phyloP scores from a whole-genome alignment of 2,888 invertebrate species.

The Pheosia tremula region DNA sequence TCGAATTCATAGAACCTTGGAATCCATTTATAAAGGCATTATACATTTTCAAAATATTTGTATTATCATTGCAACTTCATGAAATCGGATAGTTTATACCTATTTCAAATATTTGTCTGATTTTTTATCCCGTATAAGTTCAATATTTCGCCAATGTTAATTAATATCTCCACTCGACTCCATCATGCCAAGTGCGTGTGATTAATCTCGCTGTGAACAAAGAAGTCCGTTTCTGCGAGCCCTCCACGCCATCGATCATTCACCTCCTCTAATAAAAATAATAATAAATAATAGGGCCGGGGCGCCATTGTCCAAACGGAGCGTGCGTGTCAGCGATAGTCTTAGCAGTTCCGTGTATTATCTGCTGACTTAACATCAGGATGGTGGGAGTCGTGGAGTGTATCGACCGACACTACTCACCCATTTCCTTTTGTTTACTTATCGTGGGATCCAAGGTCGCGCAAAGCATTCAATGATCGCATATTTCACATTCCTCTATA shows the following conservation, averaged over 20 bases:
- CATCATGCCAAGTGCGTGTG: conserved; percentile 71
- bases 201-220: conserved; percentile 80
- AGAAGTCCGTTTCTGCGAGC: conserved; percentile 73
- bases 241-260: conserved; percentile 77
- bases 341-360: conserved; percentile 52
- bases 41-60: no score
- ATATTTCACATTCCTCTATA: conserved; percentile 34
- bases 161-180: conserved; percentile 71
- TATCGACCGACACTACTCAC: conserved; percentile 31
- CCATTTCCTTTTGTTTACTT: conserved; percentile 40
- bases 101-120: neutral
- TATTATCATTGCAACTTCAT: no score
- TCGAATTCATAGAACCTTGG: no score
- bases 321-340: conserved; percentile 74
- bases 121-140: neutral
- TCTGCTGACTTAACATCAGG: conserved; percentile 48
- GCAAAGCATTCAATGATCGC: conserved; percentile 19
- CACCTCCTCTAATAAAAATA: conserved; percentile 79
- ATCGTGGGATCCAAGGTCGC: conserved; percentile 45
- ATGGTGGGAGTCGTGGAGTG: conserved; percentile 21
- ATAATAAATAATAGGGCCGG: conserved; percentile 76
- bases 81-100: neutral
- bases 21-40: no score
- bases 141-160: conserved; percentile 52
- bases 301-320: conserved; percentile 72